Conservation (phyloP, 2,888 invertebrate species). For the Cremastinae sp. region DNA sequence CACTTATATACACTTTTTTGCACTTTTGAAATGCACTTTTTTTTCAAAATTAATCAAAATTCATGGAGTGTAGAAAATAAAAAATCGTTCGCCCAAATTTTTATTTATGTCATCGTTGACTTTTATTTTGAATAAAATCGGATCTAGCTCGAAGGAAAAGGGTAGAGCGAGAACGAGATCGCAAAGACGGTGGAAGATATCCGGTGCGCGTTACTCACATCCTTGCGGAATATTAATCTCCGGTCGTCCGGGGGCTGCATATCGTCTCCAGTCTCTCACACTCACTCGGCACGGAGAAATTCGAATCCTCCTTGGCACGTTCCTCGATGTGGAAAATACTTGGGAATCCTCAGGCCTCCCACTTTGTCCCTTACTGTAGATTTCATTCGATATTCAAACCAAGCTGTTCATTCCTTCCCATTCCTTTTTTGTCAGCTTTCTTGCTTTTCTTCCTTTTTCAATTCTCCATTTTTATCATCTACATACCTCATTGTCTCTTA, state of each 20-base stretch:
- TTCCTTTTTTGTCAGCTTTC: no score
- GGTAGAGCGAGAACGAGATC: no score
- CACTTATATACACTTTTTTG: no score
- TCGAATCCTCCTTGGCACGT: constrained; percentile 65
- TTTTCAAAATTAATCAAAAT: no score
- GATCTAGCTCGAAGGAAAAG: constrained; percentile 34
- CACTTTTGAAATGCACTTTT: no score
- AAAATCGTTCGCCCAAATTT: no score
- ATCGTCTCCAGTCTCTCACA: constrained; percentile 31
- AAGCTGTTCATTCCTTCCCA: constrained; percentile 36
- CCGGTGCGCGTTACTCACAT: constrained; percentile 61
- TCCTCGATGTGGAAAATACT: constrained; percentile 65
- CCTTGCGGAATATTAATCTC: constrained; percentile 70
- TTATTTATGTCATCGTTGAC: no score
- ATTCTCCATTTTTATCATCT: no score
- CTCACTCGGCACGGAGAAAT: no score
- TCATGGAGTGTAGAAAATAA: no score
- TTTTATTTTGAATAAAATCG: constrained; percentile 32
- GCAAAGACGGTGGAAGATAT: constrained; percentile 53
- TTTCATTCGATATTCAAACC: constrained; percentile 61
- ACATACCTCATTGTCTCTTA: no score
- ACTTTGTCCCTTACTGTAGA: neutral
- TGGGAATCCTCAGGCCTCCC: constrained; percentile 62
- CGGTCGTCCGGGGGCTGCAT: constrained; percentile 50
- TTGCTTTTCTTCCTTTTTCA: no score